These are phyloP conservation scores for Alcis repandata DNA, from an alignment of 2,888 invertebrate species.

Conservation along the genomic window DNA sequence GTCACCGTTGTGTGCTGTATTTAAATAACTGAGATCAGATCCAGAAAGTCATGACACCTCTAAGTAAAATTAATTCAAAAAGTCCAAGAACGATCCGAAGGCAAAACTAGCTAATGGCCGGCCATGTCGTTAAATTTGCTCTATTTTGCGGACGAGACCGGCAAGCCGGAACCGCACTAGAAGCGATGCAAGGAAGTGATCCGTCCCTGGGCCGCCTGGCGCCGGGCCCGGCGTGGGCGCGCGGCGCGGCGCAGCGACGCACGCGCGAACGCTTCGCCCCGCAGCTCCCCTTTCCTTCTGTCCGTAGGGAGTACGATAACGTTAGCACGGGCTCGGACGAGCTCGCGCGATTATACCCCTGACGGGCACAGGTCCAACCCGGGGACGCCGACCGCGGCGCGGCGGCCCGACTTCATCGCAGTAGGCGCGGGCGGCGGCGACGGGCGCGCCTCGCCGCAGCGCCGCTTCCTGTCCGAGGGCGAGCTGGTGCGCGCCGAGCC, in stretches of 20 bases:
- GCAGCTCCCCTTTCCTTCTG: conserved; percentile 86
- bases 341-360: conserved; percentile 86
- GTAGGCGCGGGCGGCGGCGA: conserved; percentile 88
- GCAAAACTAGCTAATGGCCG: too few relatives aligned
- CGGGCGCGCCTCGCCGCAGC: conserved; percentile 89
- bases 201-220: conserved; percentile 1
- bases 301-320: conserved; percentile 86
- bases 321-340: conserved; percentile 85
- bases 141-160: too few relatives aligned
- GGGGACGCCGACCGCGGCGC: conserved; percentile 95
- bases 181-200: too few relatives aligned
- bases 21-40: too few relatives aligned
- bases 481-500: conserved; percentile 92
- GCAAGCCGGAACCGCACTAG: too few relatives aligned
- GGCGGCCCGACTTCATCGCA: conserved; percentile 95
- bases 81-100: too few relatives aligned
- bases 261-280: conserved; percentile 83
- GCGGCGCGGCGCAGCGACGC: conserved; percentile 68
- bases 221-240: conserved; percentile 31
- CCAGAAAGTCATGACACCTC: too few relatives aligned
- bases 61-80: too few relatives aligned
- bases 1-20: too few relatives aligned
- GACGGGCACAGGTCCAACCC: conserved; percentile 94
- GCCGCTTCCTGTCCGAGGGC: conserved; percentile 93
- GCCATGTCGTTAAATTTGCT: too few relatives aligned